Evolutionary conservation across 2,113 vertebrate genomes (phyloP), one percentile per base, ranked within the genome.

Genomic region (Chaenocephalus aceratus): DNA sequence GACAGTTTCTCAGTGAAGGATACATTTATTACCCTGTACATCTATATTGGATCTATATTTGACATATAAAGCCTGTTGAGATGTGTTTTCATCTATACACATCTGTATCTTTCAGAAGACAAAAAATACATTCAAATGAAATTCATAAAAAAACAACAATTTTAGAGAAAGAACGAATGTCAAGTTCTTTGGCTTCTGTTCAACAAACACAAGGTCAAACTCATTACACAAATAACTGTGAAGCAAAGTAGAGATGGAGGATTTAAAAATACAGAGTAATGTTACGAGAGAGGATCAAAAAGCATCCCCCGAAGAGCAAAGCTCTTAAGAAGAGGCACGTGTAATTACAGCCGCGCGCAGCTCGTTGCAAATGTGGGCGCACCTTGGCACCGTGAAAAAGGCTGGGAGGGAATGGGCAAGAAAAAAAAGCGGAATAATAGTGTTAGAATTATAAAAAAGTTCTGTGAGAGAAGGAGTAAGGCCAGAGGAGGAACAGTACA

Each of bases 191-290:
- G 82, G 77, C 78, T 66, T 73, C 45, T 3, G 41, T 72, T 84
- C 85, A 79, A 23, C 82, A 80, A 84, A 85, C 72, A 64, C 80
- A 84, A 90, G 83, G 80, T 89, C 82, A 86, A 75, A 6, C 58
- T 86, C 60, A 74, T 86, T 82, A 65, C 66, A 66, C 80, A 88
- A 79, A 79, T 67, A 68, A 79, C 69, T 82, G n/a, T 44, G 54
- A 79, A 77, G 85, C 68, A 83, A 82, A 82, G 80, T 11, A 13
- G 52, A 77, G 67, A 77, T 59, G 69, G 70, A 86, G 73, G 72
- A 89, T 85, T 83, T 41, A 41, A 53, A 84, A 88, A 60, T 15
- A 69, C 72, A 77, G 61, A 65, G 63, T 52, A 56, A 52, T 59
- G 73, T 71, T 16, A 30, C 53, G 36, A 68, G 68, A 49, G 68